Evolutionary conservation across 2,113 vertebrate species (phyloP).

Genomic region (Phoenicopterus ruber): DNA sequence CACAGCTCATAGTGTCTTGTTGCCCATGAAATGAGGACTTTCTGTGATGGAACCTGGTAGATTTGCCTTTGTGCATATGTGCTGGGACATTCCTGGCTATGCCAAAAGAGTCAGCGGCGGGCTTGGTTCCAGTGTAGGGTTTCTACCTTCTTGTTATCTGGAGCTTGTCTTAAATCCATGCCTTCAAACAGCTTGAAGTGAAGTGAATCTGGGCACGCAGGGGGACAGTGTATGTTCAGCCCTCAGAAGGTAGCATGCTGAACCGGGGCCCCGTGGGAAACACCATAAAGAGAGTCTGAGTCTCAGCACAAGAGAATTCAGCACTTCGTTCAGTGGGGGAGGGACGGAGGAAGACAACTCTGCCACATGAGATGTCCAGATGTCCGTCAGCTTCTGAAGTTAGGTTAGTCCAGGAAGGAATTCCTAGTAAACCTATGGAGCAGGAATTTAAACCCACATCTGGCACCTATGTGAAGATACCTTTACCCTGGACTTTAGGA

Average conservation of each 20-base stretch:
- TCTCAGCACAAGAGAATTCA: not conserved
- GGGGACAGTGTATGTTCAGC: not conserved
- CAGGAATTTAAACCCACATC: not conserved
- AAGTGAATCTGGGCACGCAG: not conserved
- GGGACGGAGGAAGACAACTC: not conserved
- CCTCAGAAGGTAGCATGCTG: not conserved
- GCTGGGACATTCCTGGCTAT: not conserved
- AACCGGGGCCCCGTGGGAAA: not conserved
- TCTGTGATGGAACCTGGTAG: not conserved
- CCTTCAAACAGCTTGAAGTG: not conserved
- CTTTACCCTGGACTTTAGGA: not conserved
- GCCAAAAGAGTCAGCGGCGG: not conserved
- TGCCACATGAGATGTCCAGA: not conserved
- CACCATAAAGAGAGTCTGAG: not conserved
- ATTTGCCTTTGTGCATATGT: not conserved
- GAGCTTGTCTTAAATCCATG: not conserved
- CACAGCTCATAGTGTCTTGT: not conserved
- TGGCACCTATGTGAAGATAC: not conserved
- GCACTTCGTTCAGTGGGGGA: rapidly evolving
- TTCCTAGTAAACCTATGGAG: not conserved
- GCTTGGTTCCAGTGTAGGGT: not conserved
- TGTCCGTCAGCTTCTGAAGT: not conserved
- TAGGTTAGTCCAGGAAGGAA: not conserved
- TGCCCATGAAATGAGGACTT: not conserved
- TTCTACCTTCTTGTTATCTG: not conserved